Base-by-base conservation (phyloP, 2,888 invertebrate species). In the Elgonia sp. region DNA sequence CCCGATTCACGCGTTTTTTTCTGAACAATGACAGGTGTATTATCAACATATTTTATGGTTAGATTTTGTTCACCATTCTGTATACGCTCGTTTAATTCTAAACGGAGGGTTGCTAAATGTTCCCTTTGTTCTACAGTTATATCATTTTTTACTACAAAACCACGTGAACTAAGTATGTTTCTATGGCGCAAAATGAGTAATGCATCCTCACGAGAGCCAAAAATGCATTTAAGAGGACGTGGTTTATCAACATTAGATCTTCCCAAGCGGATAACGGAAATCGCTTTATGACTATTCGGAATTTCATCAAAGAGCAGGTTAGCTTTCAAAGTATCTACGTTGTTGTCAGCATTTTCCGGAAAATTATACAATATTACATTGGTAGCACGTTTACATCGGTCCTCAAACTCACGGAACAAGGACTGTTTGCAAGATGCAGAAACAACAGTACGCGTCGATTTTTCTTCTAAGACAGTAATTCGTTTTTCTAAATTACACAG, bases 1-100 rank as follows among this genome's bases (percentile, higher is more conserved):
- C 46, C 18, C 42, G 20, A 20, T 42, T 67, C 46, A 42, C 14
- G 20, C 67, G 40, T 67, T 67, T 67, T 67, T 67, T 67, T 42
- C 8, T n/a, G n/a, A 50, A 62, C 50, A 37, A 70, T 70, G 1
- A 37, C n/a, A 6, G 70, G 53, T 29, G 37, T n/a, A 16, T 4
- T 16, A 1, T 53, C 20, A 46, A 70, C n/a, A n/a, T 70, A 69
- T 21, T 14, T 21, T 21, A 69, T 69, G 7, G 69, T 69, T 5
- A 46, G 69, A 16, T 12, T 14, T 21, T 1, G 4, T 21, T 69
- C 69, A 3, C 70, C 70, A n/a, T 16, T 37, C 16, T 50, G 37
- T 37, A 70, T 37, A n/a, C 53, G 70, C n/a, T 37, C 53, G 3
- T 29, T 53, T 3, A 70, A 29, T 53, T 70, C 70, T 14, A 8